Conservation (phyloP, 2,113 vertebrate genomes). For the Burhinus oedicnemus region DNA sequence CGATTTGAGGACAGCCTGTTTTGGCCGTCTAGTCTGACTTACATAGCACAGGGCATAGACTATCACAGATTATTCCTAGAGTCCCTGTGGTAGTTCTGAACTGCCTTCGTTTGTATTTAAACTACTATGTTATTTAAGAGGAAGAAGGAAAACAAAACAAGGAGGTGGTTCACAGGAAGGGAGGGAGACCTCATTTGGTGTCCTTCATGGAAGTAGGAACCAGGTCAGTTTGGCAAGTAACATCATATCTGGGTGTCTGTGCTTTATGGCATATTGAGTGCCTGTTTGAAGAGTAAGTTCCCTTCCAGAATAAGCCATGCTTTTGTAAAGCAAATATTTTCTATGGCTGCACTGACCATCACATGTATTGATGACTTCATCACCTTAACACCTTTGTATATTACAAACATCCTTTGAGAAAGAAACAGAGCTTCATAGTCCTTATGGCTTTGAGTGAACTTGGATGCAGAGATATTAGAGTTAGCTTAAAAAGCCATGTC, state of each 20-base stretch:
- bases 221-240: background rate
- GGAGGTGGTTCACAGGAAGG: background rate
- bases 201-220: background rate
- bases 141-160: background rate
- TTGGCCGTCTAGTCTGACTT: background rate
- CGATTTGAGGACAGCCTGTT: background rate
- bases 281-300: background rate
- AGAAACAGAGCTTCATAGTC: background rate
- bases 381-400: background rate
- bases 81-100: background rate
- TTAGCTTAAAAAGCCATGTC: background rate
- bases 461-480: background rate
- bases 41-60: background rate
- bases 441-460: background rate
- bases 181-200: background rate
- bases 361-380: background rate
- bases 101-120: background rate
- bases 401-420: background rate
- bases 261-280: background rate
- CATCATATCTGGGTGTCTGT: background rate
- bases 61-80: background rate
- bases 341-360: background rate
- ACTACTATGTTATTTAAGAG: background rate
- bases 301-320: background rate
- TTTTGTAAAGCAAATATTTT: background rate